Evolutionary conservation across 2,888 invertebrate species (phyloP), one percentile per base, ranked within the genome.

Genomic region (Lomographa bimaculata): DNA sequence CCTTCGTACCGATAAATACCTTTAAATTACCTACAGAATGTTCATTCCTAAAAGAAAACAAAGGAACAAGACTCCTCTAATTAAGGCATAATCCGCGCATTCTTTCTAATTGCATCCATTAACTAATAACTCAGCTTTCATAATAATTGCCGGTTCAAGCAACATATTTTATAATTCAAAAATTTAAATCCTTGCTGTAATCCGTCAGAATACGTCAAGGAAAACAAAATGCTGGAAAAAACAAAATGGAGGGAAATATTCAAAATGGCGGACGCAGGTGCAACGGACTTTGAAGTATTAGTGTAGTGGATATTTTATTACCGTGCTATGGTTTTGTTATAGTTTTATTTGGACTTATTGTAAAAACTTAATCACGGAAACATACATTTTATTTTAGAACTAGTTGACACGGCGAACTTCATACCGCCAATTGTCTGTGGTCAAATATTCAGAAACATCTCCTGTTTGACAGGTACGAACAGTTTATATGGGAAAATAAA

Each of bases 21-120:
- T n/a, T n/a, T n/a, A n/a, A n/a, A n/a, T n/a, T n/a, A n/a, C n/a
- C n/a, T n/a, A n/a, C n/a, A n/a, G n/a, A n/a, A n/a, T n/a, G n/a
- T n/a, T n/a, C n/a, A n/a, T n/a, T n/a, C n/a, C n/a, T n/a, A 14
- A 14, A 14, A 14, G 4, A 14, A 8, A 27, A 44, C 63, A 67
- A 65, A 68, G 68, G 69, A 72, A 73, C 57, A 71, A 66, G 65
- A 68, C 52, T 55, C 50, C 59, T 54, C 68, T 81, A 82, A 84
- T 84, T 80, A 81, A 71, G 71, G 50, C 70, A 64, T 81, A 84
- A 85, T 83, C 84, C 81, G 52, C 51, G 54, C 60, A 60, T 72
- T 75, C 53, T 71, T 72, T 60, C 67, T 81, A 84, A 84, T 84
- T 84, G 71, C 78, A 62, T 62, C 73, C 80, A 78, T 82, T 79